phyloP scores from a whole-genome alignment of 2,797 vertebrate species.

The Pseudomugil tenellus region DNA sequence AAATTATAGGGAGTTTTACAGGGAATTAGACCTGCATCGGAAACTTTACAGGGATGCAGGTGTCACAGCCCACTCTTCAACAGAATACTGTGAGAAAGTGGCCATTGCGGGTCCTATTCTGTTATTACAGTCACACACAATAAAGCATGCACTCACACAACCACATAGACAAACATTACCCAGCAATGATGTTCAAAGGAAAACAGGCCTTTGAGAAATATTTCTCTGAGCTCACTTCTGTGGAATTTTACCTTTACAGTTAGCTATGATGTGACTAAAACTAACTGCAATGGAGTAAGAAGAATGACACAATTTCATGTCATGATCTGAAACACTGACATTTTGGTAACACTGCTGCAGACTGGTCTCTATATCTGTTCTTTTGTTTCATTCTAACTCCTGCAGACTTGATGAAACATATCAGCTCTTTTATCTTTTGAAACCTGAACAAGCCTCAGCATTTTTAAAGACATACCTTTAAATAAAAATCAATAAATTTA shows the following conservation, averaged over 20 bases:
- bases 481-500: not conserved
- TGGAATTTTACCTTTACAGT: constrained; percentile 24
- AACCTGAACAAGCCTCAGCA: not conserved
- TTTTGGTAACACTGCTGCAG: not conserved
- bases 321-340: not conserved
- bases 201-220: constrained; percentile 27
- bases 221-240: constrained; percentile 22
- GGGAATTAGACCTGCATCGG: constrained; percentile 93
- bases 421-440: not conserved
- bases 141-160: constrained; percentile 32
- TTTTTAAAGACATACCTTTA: not conserved
- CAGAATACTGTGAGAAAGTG: constrained; percentile 35
- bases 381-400: not conserved
- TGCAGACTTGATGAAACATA: not conserved
- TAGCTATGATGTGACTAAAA: constrained; percentile 21
- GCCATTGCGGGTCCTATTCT: constrained; percentile 45
- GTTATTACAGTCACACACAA: constrained; percentile 44
- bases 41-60: constrained; percentile 92
- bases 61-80: constrained; percentile 76
- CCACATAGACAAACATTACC: constrained; percentile 25
- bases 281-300: not conserved
- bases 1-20: constrained; percentile 93
- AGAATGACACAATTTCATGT: not conserved
- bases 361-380: not conserved
- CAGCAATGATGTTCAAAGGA: constrained; percentile 37